A percentile compares a stretch with the other conserved stretches of the same genome.
Conservation (phyloP, 2,113 vertebrate genomes). For the Lasiurus cinereus region DNA sequence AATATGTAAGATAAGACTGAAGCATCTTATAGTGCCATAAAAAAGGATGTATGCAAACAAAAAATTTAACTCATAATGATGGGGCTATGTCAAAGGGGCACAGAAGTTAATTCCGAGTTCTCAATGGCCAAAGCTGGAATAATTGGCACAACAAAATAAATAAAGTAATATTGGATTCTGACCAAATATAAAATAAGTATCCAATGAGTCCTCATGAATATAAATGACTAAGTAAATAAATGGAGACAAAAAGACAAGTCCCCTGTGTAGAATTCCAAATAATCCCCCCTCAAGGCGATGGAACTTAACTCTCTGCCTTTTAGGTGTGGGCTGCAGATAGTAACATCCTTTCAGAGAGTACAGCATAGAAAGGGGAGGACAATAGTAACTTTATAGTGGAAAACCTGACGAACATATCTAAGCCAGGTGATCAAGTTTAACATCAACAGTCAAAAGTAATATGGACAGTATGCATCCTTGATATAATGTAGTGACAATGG, state of each 20-base stretch:
- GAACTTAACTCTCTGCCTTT: not conserved
- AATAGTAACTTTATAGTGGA: not conserved
- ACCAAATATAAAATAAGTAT: constrained; percentile 4
- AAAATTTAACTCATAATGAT: not conserved
- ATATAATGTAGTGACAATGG: constrained; percentile 9
- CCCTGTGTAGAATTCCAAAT: not conserved
- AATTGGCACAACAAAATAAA: not conserved
- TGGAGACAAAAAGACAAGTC: not conserved
- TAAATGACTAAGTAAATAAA: constrained; percentile 5
- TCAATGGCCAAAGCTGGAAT: not conserved
- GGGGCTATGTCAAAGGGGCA: not conserved
- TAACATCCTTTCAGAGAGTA: not conserved
- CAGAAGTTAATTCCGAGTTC: not conserved
- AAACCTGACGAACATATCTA: not conserved
- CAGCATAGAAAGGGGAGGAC: not conserved
- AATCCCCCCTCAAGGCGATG: not conserved
- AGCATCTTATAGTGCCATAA: not conserved
- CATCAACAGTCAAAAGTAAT: not conserved
- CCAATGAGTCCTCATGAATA: not conserved
- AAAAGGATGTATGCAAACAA: constrained; percentile 25
- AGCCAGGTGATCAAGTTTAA: not conserved
- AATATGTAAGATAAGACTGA: not conserved
- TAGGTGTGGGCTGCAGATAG: not conserved
- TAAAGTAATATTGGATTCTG: not conserved
- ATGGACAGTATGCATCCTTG: not conserved